phyloP scores from a whole-genome alignment of 2,888 invertebrate genomes.

The Microplitis manilae region DNA sequence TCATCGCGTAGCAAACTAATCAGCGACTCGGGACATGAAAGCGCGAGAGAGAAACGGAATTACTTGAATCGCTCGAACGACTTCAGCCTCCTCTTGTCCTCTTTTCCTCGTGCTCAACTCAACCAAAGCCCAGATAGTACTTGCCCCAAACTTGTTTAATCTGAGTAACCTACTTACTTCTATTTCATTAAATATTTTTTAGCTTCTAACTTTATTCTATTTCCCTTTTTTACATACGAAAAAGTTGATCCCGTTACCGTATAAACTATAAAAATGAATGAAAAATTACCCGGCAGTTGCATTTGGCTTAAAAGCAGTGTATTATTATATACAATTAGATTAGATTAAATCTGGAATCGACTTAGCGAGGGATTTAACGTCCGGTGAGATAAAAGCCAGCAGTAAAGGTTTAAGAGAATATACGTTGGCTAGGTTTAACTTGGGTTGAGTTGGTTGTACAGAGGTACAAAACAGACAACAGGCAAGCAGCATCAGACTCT shows the following conservation, averaged over 20 bases:
- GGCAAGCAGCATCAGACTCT: neutral
- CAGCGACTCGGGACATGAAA: slow-evolving; percentile 2
- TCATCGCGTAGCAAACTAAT: slow-evolving; percentile 12
- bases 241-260: neutral
- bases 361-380: neutral
- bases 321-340: neutral
- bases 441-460: neutral
- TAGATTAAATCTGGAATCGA: neutral
- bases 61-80: slow-evolving; percentile 28
- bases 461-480: slow-evolving; percentile 15
- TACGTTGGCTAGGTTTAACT: neutral
- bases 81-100: slow-evolving; percentile 1
- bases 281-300: neutral
- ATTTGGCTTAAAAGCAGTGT: too few species aligned
- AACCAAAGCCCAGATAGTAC: slow-evolving; percentile 11
- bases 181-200: neutral
- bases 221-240: neutral
- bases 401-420: neutral
- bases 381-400: neutral
- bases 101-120: slow-evolving; percentile 23
- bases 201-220: too few species aligned
- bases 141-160: slow-evolving; percentile 38
- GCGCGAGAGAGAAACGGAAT: slow-evolving; percentile 27
- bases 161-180: slow-evolving; percentile 12
- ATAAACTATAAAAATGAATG: neutral